Conservation (phyloP, 2,888 invertebrate genomes). For the Drosophila pseudotakahashii region DNA sequence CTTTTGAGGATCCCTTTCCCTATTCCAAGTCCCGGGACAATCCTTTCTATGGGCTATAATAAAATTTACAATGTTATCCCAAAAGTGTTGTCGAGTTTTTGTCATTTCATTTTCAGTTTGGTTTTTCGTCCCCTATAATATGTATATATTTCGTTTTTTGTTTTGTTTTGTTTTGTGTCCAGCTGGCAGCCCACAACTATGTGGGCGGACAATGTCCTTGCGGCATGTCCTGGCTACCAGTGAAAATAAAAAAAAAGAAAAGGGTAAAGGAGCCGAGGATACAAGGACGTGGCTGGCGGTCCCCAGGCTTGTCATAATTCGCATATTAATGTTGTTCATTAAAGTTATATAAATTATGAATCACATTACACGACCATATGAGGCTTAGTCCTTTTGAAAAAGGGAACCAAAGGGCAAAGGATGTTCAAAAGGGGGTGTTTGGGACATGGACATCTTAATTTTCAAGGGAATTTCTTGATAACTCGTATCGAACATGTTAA, state of each 20-base stretch:
- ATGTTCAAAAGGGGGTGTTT: neutral
- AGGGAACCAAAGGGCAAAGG: neutral
- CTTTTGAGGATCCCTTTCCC: conserved; percentile 4
- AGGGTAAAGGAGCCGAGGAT: neutral
- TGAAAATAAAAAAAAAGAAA: neutral
- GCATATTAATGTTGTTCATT: conserved; percentile 78
- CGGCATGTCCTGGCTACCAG: conserved; percentile 36
- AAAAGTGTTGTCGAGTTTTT: conserved; percentile 67
- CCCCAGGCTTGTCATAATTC: conserved; percentile 57
- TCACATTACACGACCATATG: conserved; percentile 54
- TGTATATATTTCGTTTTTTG: neutral
- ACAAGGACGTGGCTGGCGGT: conserved; percentile 12
- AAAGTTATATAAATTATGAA: conserved; percentile 77
- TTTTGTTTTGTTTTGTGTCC: conserved; percentile 18
- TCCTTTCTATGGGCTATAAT: conserved; percentile 57
- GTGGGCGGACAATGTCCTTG: conserved; percentile 43
- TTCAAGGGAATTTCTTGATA: conserved; percentile 10
- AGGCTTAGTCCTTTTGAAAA: conserved; percentile 24
- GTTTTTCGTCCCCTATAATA: conserved; percentile 5
- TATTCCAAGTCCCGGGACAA: conserved; percentile 18
- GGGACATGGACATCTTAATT: neutral
- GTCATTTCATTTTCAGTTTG: conserved; percentile 29
- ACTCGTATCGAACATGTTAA: neutral
- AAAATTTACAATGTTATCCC: conserved; percentile 76
- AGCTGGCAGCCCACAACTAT: conserved; percentile 29